phyloP scores from a whole-genome alignment of 1,140 invertebrate species.

The Drosophila obscura region DNA sequence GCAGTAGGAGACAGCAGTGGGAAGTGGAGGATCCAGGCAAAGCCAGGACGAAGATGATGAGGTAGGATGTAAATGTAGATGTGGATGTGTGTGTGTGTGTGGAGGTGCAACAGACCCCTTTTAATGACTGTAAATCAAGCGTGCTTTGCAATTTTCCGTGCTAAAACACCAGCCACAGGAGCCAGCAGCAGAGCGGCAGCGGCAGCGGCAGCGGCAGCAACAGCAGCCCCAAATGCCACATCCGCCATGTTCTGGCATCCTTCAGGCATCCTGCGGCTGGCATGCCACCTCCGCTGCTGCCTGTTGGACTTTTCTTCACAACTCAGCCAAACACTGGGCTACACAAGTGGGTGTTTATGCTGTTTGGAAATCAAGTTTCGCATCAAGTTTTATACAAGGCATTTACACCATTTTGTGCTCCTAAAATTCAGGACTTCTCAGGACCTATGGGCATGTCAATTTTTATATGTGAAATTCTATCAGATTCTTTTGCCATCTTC shows the following conservation, averaged over 20 bases:
- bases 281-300: background rate
- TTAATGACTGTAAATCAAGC: constrained; percentile 81
- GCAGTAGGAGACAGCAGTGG: too few species aligned
- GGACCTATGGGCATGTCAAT: too few species aligned
- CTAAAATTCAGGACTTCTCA: too few species aligned
- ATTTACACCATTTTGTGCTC: too few species aligned
- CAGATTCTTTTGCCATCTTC: too few species aligned
- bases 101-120: constrained; percentile 22
- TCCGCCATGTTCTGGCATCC: constrained; percentile 45
- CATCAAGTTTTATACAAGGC: too few species aligned
- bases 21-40: background rate
- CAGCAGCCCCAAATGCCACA: constrained; percentile 29
- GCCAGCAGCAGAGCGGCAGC: background rate
- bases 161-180: constrained; percentile 21
- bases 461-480: too few species aligned
- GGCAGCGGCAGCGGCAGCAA: background rate
- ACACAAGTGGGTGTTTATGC: constrained; percentile 9
- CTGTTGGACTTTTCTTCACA: constrained; percentile 5
- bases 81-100: background rate
- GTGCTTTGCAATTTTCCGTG: constrained; percentile 75
- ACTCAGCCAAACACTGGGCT: constrained; percentile 41
- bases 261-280: constrained; percentile 21
- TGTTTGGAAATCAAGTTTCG: too few species aligned
- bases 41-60: constrained; percentile 9
- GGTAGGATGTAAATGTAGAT: background rate